Base-by-base conservation (phyloP, 2,797 vertebrate species). In the Emys orbicularis region DNA sequence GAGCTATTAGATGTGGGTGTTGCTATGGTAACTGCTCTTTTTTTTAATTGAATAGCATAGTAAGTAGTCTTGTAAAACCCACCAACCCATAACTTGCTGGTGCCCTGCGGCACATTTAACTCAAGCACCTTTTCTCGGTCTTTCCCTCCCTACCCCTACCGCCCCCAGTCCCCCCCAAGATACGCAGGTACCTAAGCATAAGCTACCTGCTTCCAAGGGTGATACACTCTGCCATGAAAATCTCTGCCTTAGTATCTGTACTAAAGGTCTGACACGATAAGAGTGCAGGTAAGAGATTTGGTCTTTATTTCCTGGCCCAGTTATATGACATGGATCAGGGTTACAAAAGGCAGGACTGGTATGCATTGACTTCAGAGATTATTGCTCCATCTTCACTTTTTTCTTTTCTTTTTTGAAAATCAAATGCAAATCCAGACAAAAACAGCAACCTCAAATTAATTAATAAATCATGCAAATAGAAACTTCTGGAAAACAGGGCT, bases 31-130 rank as follows among this genome's bases (percentile, higher is more conserved):
- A 98, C 98, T 94, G 95, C 93, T 96, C 96, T 97, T 97, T 97
- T 97, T 98, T 98, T 95, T 97, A 98, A 98, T 98, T 98, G 97
- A 98, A 98, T 97, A 98, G 97, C 98, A 97, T 97, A 97, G 97
- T 98, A 98, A 98, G 97, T 98, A 98, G 97, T 98, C 98, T 98
- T 98, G 98, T 98, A 98, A 98, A 98, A 98, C 97, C 97, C 97
- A 98, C 98, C 97, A 98, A 98, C 96, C 97, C 97, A 96, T 97
- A 98, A 98, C 98, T 98, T 98, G 96, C 95, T 95, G 86, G 89
- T 97, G 96, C 97, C 97, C 96, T 89, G 93, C 98, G 97, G 97
- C 96, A 98, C 96, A 95, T 97, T 98, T 98, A 98, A 98, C 96
- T 98, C 97, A 97, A 98, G 95, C 96, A 97, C 96, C 96, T 98